Evolutionary conservation across 2,113 vertebrate species (phyloP).

Genomic region (Grammomys surdaster): DNA sequence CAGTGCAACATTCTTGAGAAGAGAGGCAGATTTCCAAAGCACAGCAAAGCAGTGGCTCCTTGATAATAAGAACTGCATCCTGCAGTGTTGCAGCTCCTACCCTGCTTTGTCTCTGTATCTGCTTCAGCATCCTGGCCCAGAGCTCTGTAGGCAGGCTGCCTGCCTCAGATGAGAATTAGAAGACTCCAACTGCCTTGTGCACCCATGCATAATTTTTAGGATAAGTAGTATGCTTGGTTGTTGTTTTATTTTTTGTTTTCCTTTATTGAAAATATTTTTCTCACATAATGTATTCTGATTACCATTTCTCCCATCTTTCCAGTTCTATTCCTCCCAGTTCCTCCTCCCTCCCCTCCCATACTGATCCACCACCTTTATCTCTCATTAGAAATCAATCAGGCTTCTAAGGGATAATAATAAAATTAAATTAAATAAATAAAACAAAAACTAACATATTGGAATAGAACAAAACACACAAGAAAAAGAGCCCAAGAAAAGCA

Average conservation of each 20-base stretch:
- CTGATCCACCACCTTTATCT: neutral
- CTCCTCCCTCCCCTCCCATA: neutral
- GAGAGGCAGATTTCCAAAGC: neutral
- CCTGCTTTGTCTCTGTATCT: fast-evolving
- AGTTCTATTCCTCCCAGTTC: neutral
- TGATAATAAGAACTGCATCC: neutral
- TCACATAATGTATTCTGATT: neutral
- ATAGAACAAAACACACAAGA: neutral
- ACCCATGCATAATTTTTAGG: neutral
- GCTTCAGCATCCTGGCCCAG: neutral
- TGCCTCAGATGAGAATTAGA: neutral
- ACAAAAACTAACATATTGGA: neutral
- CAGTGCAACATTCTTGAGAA: neutral
- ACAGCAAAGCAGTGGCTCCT: fast-evolving
- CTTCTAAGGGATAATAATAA: neutral
- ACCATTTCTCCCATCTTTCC: neutral
- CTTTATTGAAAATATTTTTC: neutral
- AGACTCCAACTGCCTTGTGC: neutral
- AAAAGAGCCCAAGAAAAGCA: neutral
- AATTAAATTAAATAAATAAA: neutral
- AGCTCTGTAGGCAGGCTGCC: too few relatives aligned
- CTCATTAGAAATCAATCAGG: neutral
- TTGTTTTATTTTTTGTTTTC: neutral
- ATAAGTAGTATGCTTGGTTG: neutral
- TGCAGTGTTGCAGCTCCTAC: fast-evolving